Evolutionary conservation across 2,113 vertebrate genomes (phyloP), one percentile per base, ranked within the genome.

Genomic region (Manacus vitellinus): DNA sequence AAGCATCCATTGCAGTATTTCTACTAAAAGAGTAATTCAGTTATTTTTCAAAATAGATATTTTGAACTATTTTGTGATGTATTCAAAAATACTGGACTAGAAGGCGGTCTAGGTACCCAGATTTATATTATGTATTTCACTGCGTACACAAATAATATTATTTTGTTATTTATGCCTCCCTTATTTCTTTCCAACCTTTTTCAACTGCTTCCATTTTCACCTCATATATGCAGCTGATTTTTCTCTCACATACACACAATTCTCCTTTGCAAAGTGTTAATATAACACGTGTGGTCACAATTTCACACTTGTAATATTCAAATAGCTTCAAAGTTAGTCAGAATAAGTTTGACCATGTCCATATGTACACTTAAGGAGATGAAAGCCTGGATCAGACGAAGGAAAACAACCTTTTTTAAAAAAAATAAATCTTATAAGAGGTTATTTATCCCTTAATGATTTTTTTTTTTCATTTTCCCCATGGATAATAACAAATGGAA

Each of bases 221-320:
- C 65, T 95, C 92, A 93, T 90, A 62, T 47, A 90, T 67, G 75
- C 90, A 85, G 88, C 47, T 47, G 72, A 93, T 85, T 94, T 85
- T 92, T 68, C 71, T 70, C 78, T 76, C 88, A 47, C 76, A 73
- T 39, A 82, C 31, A 65, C 78, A 84, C 8, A 10, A 62, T 8
- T 80, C 58, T 92, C 47, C 62, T 58, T 21, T 19, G 54, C 37
- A 73, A 75, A 91, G 89, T 70, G 89, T 55, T 92, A 95, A 85
- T 85, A 35, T 55, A 96, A 96, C 35, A 88, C 2, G 59, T 67
- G 75, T 74, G 68, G 72, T 90, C 79, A 94, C 68, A 39, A 88
- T 91, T 88, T 94, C 83, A 88, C 85, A 91, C 88, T 92, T 59
- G 20, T 10, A 76, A 84, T n/a, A 90, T 51, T 93, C 65, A 93